Base-by-base conservation (phyloP, 2,113 vertebrate species). In the Colaptes auratus region DNA sequence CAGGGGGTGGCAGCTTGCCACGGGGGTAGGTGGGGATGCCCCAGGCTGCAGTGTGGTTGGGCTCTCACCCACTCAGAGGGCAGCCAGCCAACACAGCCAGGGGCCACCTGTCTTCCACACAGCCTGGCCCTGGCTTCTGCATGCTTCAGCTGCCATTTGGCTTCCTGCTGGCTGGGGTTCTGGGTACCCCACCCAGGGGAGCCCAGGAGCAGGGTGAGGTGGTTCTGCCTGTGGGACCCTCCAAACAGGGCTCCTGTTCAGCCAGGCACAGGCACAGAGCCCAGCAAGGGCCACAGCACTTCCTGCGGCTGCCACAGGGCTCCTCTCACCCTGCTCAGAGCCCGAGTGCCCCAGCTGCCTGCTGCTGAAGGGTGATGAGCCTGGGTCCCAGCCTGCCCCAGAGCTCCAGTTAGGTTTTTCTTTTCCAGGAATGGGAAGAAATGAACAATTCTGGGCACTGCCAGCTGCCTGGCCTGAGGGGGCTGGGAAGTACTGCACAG, bases 401-500 rank as follows among this genome's bases (percentile, higher is more conserved):
- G 33, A 52, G 56, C 73, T 50, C 13, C 35, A 27, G 27, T 52
- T 3, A 9, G 3, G 7, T 27, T 13, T 21, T 8, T 20, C 60
- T 44, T 82, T 52, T 69, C 23, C 58, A 78, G 73, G 61, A 56
- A 23, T n/a, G 58, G 71, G 42, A 77, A 90, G 58, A 90, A 23
- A 36, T 48, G 60, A 61, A 35, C 61, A 25, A 53, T 71, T 67
- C 2, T 73, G 2, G 20, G 35, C 4, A 1, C 36, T 71, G 50
- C 65, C 44, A 33, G 35, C 48, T 48, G 21, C 27, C 36, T 82
- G 60, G 63, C 65, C 30, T 77, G 30, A 74, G 24, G 27, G 52
- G 60, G 27, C 78, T 87, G 0, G 27, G 85, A 88, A 94, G 78
- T 94, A 78, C 88, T 88, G 90, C 69, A 83, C 76, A 78, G 82